Evolutionary conservation across 2,113 vertebrate genomes (phyloP).

Genomic region (Corynorhinus townsendii): DNA sequence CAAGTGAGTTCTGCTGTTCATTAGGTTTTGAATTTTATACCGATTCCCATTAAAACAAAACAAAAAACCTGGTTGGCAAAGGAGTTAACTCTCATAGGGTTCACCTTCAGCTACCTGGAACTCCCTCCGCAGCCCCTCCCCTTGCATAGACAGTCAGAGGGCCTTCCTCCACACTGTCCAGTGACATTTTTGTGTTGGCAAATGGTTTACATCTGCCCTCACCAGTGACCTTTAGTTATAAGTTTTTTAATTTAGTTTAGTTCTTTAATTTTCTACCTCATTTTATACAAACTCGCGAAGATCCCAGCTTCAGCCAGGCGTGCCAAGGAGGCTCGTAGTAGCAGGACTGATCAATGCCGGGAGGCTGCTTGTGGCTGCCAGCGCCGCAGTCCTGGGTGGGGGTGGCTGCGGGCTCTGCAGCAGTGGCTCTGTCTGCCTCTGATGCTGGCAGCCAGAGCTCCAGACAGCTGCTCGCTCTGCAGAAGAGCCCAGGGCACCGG

Average conservation of each 20-base stretch:
- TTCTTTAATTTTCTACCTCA: neutral
- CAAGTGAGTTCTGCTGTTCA: fast-evolving
- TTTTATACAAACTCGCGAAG: neutral
- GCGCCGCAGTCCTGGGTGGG: conserved; percentile 50
- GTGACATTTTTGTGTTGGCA: neutral
- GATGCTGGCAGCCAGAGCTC: neutral
- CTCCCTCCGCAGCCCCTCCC: neutral
- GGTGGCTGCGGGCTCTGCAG: conserved; percentile 25
- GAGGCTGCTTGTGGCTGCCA: conserved; percentile 49
- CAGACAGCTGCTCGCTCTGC: fast-evolving
- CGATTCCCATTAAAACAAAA: neutral
- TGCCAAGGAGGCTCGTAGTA: conserved; percentile 26
- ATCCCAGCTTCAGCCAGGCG: neutral
- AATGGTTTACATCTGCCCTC: neutral
- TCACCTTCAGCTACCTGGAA: neutral
- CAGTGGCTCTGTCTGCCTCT: neutral
- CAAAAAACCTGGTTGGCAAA: neutral
- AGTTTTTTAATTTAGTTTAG: neutral
- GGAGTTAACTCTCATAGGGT: neutral
- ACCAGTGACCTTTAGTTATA: neutral
- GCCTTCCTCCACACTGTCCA: fast-evolving
- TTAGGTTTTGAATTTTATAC: neutral
- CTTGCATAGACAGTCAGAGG: neutral
- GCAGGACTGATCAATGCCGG: neutral
- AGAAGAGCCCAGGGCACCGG: neutral